These are phyloP conservation scores for Ardeotis arabs DNA, from an alignment of 2,113 vertebrate genomes.

Conservation along the genomic window DNA sequence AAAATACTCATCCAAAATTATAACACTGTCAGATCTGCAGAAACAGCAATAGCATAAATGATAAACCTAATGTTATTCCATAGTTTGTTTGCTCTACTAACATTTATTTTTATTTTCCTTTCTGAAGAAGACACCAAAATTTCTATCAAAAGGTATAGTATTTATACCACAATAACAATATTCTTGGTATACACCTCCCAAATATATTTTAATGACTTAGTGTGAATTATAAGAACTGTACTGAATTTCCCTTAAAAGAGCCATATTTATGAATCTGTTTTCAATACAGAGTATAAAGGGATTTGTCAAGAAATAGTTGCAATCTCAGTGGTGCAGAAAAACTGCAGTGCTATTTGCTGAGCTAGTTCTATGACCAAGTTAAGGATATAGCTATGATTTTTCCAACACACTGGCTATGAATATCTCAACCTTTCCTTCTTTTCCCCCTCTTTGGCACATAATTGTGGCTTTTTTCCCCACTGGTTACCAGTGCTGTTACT, in stretches of 20 bases:
- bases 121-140: slow-evolving; percentile 29
- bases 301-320: slow-evolving; percentile 67
- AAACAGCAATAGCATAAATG: not conserved
- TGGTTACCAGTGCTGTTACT: not conserved
- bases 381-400: not conserved
- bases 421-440: not conserved
- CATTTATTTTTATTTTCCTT: not conserved
- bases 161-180: not conserved
- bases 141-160: not conserved
- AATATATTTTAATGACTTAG: slow-evolving; percentile 51
- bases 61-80: not conserved
- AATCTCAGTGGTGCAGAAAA: slow-evolving; percentile 56
- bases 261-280: slow-evolving; percentile 58
- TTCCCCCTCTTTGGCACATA: not conserved
- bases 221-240: slow-evolving; percentile 28
- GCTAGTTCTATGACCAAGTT: not conserved
- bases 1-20: slow-evolving; percentile 34
- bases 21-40: not conserved
- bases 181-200: not conserved
- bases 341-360: not conserved
- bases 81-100: not conserved
- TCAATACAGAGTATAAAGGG: slow-evolving; percentile 53
- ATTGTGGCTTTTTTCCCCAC: not conserved
- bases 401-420: not conserved
- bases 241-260: slow-evolving; percentile 49